Evolutionary conservation across 2,888 invertebrate species (phyloP).

Genomic region (Pantelozetes paolii): DNA sequence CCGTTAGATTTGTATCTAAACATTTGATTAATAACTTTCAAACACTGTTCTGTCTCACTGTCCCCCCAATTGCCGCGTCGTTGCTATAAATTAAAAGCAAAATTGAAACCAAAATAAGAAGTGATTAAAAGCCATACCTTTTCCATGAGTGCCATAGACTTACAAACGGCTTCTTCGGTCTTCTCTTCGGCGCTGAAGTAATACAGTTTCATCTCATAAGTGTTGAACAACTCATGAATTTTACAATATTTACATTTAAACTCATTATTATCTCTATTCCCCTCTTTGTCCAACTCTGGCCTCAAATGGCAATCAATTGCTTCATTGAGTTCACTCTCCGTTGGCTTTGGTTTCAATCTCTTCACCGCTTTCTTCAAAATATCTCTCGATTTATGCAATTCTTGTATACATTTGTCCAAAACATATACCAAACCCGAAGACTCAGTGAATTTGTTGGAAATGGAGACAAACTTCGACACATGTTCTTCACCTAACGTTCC

Average conservation of each 20-base stretch:
- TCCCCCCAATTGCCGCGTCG: conserved; percentile 63
- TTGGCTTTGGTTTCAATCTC: conserved; percentile 50
- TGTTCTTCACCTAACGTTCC: conserved; percentile 32
- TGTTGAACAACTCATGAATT: conserved; percentile 51
- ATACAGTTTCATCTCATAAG: conserved; percentile 53
- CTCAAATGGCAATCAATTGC: conserved; percentile 62
- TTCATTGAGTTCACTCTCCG: conserved; percentile 53
- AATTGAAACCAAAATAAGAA: neutral
- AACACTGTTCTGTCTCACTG: conserved; percentile 59
- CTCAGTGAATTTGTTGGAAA: conserved; percentile 51
- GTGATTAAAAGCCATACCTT: neutral
- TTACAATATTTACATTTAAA: conserved; percentile 53
- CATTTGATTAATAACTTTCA: conserved; percentile 56
- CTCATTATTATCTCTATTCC: conserved; percentile 36
- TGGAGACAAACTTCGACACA: conserved; percentile 21
- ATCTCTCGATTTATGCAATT: conserved; percentile 51
- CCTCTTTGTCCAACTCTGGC: conserved; percentile 46
- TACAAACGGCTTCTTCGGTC: conserved; percentile 31
- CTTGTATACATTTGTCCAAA: conserved; percentile 52
- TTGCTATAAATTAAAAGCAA: conserved; percentile 45
- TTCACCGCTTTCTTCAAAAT: conserved; percentile 51
- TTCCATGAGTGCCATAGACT: conserved; percentile 43
- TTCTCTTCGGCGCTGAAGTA: conserved; percentile 49
- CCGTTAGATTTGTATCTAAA: conserved; percentile 52
- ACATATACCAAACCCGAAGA: conserved; percentile 52